phyloP scores from a whole-genome alignment of 2,797 vertebrate species.

The Neomorphus geoffroyi region DNA sequence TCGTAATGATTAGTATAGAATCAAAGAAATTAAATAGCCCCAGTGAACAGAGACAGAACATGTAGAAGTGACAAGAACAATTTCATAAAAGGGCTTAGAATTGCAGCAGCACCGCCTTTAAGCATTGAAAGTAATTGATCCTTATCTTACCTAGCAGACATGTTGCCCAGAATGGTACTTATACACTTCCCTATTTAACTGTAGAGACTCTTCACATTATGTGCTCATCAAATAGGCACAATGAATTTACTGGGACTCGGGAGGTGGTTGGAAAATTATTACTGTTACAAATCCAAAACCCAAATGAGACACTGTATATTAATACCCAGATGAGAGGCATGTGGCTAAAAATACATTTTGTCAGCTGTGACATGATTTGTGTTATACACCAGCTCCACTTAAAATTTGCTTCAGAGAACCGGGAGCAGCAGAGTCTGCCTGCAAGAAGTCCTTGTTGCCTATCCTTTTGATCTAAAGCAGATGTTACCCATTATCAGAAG shows the following conservation, averaged over 20 bases:
- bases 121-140: not conserved
- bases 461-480: conserved; percentile 33
- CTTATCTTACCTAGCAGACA: not conserved
- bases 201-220: not conserved
- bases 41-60: not conserved
- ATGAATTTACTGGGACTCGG: not conserved
- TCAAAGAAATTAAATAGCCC: not conserved
- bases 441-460: not conserved
- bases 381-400: not conserved
- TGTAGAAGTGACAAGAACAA: not conserved
- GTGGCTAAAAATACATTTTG: not conserved
- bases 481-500: conserved; percentile 26
- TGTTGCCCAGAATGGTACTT: not conserved
- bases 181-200: not conserved
- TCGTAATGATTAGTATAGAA: not conserved
- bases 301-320: not conserved
- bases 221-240: not conserved
- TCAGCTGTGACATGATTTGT: not conserved
- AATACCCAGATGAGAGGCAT: not conserved
- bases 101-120: not conserved
- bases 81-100: not conserved
- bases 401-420: not conserved
- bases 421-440: not conserved
- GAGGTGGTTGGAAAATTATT: not conserved
- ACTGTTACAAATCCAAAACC: not conserved